Evolutionary conservation across 2,888 invertebrate genomes (phyloP).

Genomic region (Andricus quercusramuli): DNA sequence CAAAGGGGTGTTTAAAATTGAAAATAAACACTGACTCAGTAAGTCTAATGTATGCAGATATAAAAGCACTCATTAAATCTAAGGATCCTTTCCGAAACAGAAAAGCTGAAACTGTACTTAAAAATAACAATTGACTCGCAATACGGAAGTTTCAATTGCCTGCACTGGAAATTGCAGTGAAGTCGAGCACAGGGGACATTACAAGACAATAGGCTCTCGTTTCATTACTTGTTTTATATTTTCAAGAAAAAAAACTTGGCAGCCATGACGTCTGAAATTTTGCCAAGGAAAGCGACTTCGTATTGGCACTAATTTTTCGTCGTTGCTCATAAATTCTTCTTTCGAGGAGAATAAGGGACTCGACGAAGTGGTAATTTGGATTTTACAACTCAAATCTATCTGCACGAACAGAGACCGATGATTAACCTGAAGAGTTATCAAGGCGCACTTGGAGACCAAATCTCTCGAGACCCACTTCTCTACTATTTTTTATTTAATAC

Average conservation of each 20-base stretch:
- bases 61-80: background rate
- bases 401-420: slow-evolving; percentile 1
- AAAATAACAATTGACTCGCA: slow-evolving; percentile 3
- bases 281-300: slow-evolving; percentile 15
- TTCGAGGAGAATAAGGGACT: background rate
- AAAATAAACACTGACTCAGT: no score
- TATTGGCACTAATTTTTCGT: slow-evolving; percentile 6
- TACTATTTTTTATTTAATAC: background rate
- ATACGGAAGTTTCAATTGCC: slow-evolving; percentile 12
- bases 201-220: slow-evolving; percentile 13
- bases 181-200: background rate
- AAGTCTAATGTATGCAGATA: background rate
- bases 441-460: background rate
- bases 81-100: background rate
- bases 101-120: background rate
- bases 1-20: no score
- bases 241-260: slow-evolving; percentile 1
- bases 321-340: background rate
- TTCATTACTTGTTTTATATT: slow-evolving; percentile 2
- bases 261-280: background rate
- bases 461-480: background rate
- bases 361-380: background rate
- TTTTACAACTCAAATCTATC: background rate
- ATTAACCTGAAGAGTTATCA: background rate
- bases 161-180: slow-evolving; percentile 14